Conservation (phyloP, 2,797 vertebrate genomes). For the Gymnothorax javanicus region DNA sequence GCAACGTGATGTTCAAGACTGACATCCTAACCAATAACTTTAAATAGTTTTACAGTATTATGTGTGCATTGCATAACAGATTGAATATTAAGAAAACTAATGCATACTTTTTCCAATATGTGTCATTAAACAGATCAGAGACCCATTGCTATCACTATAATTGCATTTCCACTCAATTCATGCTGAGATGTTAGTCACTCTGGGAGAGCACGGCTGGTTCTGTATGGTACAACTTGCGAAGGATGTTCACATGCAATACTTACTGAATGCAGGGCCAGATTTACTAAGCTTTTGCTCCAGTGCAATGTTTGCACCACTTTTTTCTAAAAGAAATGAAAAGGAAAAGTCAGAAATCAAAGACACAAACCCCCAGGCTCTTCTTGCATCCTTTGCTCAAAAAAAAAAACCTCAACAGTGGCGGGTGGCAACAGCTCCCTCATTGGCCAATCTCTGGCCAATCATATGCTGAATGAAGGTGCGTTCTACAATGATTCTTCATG, state of each 20-base stretch:
- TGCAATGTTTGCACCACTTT: constrained; percentile 76
- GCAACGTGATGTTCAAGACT: neutral
- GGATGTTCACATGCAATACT: constrained; percentile 56
- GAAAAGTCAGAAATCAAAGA: constrained; percentile 58
- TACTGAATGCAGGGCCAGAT: constrained; percentile 79
- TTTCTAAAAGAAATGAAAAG: constrained; percentile 70
- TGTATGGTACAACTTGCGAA: neutral
- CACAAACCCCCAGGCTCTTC: neutral
- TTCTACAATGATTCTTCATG: neutral
- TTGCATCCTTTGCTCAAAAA: neutral
- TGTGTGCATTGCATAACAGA: neutral
- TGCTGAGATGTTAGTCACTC: neutral
- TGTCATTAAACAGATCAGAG: neutral
- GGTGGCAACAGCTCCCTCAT: neutral
- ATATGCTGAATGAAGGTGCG: neutral
- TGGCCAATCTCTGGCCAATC: neutral
- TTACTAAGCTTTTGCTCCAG: constrained; percentile 80
- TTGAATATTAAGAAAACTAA: no score
- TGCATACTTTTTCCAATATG: no score
- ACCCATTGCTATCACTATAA: neutral
- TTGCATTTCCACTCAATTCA: neutral
- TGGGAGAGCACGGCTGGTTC: neutral
- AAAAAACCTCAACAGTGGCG: neutral
- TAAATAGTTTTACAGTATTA: neutral
- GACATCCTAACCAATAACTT: neutral